These are phyloP conservation scores for Thamnaconus septentrionalis DNA, from an alignment of 2,113 vertebrate species.

Conservation along the genomic window DNA sequence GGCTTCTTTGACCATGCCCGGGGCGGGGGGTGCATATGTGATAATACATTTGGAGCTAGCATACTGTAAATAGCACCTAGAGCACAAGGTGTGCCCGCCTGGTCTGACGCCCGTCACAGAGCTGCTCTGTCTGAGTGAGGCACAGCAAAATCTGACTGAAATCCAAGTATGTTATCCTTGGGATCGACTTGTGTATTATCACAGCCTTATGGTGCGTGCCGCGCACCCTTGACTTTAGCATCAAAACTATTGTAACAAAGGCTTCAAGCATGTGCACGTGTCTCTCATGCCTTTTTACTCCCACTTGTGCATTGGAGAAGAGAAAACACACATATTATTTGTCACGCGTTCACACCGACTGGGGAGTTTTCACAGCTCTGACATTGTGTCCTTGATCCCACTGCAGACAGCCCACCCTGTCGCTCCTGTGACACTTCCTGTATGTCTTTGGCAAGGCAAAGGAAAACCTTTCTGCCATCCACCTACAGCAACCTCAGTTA, in stretches of 20 bases:
- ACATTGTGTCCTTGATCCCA: conserved; percentile 45
- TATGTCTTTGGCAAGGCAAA: conserved; percentile 46
- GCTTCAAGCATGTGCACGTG: not conserved
- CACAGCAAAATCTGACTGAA: conserved; percentile 1
- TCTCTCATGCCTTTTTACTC: not conserved
- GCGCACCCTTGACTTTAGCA: conserved; percentile 1
- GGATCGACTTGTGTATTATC: conserved; percentile 22
- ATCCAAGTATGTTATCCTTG: conserved; percentile 31
- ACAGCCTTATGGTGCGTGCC: conserved; percentile 20
- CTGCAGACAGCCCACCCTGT: conserved; percentile 39
- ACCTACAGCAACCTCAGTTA: conserved; percentile 56
- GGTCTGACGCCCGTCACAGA: conserved; percentile 18
- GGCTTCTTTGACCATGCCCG: conserved; percentile 32
- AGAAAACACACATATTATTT: not conserved
- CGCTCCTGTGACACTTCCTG: conserved; percentile 46
- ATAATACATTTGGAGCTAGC: conserved; percentile 7
- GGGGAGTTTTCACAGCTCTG: conserved; percentile 20
- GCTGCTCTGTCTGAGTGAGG: conserved; percentile 18
- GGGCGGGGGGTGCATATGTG: conserved; percentile 10
- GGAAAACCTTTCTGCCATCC: conserved; percentile 37
- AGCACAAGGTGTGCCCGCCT: conserved; percentile 7
- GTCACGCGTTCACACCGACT: conserved; percentile 17
- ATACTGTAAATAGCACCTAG: conserved; percentile 28
- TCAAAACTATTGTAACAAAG: conserved; percentile 10
- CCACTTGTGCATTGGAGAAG: no score